These are phyloP conservation scores for Diachrysia chrysitis DNA, from an alignment of 2,888 invertebrate genomes.

Conservation along the genomic window DNA sequence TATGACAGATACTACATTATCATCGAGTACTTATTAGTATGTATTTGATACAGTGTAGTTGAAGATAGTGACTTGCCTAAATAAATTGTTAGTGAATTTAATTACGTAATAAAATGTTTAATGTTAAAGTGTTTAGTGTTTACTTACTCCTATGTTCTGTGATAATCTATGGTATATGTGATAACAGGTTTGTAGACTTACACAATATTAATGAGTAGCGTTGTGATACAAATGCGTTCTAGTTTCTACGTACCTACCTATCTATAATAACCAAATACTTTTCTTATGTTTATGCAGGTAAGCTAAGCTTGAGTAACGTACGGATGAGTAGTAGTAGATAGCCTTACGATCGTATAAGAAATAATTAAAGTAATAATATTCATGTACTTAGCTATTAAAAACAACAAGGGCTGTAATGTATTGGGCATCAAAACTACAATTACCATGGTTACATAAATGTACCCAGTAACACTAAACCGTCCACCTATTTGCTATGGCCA, in stretches of 20 bases:
- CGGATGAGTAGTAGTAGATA: no score
- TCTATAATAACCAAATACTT: no score
- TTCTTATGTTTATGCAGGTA: no score
- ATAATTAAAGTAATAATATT: no score
- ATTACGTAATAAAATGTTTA: slow-evolving; percentile 48
- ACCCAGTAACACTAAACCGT: no score
- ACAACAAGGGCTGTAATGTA: no score
- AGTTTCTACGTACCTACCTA: not conserved
- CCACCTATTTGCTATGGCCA: no score
- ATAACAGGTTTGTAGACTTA: slow-evolving; percentile 60
- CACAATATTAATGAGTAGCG: not conserved
- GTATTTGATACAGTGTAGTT: slow-evolving; percentile 39
- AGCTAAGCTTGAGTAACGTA: no score
- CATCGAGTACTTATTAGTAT: slow-evolving; percentile 40
- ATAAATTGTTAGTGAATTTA: not conserved
- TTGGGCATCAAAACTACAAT: no score
- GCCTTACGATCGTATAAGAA: no score
- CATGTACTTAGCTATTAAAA: no score
- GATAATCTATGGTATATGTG: slow-evolving; percentile 50
- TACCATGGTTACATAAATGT: no score
- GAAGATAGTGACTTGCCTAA: slow-evolving; percentile 33
- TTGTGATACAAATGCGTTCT: not conserved
- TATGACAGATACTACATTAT: slow-evolving; percentile 44
- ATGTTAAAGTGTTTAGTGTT: slow-evolving; percentile 45
- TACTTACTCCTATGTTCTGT: slow-evolving; percentile 51